phyloP scores from a whole-genome alignment of 2,888 invertebrate species.

The Dilophus febrilis region DNA sequence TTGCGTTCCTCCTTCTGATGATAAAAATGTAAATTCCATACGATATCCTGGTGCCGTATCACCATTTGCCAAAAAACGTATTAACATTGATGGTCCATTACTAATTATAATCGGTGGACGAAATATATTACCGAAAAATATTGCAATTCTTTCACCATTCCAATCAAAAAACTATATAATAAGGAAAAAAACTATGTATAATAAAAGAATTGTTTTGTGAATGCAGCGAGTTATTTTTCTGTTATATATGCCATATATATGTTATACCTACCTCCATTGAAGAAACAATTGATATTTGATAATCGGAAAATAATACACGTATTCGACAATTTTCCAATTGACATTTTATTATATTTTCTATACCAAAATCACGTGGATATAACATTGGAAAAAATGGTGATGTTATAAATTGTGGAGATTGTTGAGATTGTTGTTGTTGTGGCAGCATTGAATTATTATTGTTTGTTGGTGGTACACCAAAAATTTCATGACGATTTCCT shows the following conservation, averaged over 20 bases:
- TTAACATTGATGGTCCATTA: conserved; percentile 40
- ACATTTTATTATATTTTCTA: conserved; percentile 46
- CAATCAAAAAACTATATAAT: conserved; percentile 44
- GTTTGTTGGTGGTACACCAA: conserved; percentile 33
- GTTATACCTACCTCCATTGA: conserved; percentile 39
- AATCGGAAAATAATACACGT: conserved; percentile 47
- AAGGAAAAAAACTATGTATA: conserved; percentile 7
- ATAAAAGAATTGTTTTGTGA: too few species aligned
- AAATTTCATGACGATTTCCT: conserved; percentile 40
- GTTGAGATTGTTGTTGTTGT: conserved; percentile 18
- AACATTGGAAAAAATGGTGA: conserved; percentile 51
- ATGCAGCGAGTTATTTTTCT: too few species aligned
- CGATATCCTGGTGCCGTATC: conserved; percentile 48
- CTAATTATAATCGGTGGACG: conserved; percentile 49
- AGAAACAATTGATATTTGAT: conserved; percentile 44
- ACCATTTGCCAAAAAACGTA: conserved; percentile 53
- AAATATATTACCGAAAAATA: conserved; percentile 46
- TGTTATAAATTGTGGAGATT: conserved; percentile 30
- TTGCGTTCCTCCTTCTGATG: conserved; percentile 4
- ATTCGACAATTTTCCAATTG: conserved; percentile 37
- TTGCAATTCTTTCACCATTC: conserved; percentile 45
- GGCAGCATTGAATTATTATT: conserved; percentile 16
- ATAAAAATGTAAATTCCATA: conserved; percentile 31
- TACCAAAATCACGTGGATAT: conserved; percentile 46
- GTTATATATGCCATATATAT: not conserved